A percentile compares a stretch with the other conserved stretches of the same genome.
Conservation (phyloP, 1,140 invertebrate genomes). For the Pinna nobilis region DNA sequence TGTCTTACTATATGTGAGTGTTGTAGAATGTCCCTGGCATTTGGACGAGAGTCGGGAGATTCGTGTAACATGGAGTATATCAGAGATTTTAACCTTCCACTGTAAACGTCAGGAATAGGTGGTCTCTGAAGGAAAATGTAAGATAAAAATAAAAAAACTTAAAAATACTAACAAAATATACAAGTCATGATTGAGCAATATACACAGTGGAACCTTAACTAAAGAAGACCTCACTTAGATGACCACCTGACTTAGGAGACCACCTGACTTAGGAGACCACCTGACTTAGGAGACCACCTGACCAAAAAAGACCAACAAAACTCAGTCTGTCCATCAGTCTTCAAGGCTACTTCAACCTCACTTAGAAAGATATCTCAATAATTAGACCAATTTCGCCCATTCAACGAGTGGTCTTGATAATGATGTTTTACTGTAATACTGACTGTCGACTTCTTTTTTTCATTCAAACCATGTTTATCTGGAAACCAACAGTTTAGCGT, state of each 20-base stretch:
- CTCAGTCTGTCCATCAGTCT: no score
- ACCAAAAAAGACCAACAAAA: no score
- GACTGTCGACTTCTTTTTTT: background rate
- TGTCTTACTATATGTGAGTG: slow-evolving; percentile 21
- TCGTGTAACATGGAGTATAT: slow-evolving; percentile 53
- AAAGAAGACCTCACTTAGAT: no score
- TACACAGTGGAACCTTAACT: no score
- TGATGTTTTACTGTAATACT: background rate
- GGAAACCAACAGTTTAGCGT: no score
- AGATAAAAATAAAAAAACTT: background rate
- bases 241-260: no score
- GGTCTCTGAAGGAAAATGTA: slow-evolving; percentile 40
- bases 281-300: no score
- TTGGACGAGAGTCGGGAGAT: slow-evolving; percentile 47
- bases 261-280: no score
- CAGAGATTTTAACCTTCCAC: slow-evolving; percentile 39
- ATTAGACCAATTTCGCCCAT: background rate
- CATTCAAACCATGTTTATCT: background rate
- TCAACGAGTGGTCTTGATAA: background rate
- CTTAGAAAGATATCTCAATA: no score
- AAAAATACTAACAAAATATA: background rate
- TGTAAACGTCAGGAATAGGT: slow-evolving; percentile 41
- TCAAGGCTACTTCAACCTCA: no score
- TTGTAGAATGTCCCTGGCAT: slow-evolving; percentile 43
- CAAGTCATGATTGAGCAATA: background rate